phyloP scores from a whole-genome alignment of 2,113 vertebrate species.

The Lasiurus cinereus region DNA sequence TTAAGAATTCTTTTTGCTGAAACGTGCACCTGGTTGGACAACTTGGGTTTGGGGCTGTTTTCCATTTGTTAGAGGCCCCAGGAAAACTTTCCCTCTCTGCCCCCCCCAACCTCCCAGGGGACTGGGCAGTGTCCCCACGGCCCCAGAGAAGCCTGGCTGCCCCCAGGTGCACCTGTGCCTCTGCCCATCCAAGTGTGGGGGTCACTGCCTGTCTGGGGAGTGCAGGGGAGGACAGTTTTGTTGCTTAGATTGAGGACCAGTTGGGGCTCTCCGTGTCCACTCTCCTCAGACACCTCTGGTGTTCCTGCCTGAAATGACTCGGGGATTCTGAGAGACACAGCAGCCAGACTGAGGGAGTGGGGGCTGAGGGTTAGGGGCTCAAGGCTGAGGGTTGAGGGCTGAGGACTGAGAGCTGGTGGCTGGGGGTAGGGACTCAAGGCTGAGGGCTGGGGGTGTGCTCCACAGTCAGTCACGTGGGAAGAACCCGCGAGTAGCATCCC shows the following conservation, averaged over 20 bases:
- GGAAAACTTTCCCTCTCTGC: background rate
- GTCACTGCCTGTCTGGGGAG: background rate
- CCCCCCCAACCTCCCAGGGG: too few relatives aligned
- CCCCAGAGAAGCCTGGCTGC: background rate
- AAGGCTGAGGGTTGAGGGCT: too few relatives aligned
- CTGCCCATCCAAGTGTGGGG: background rate
- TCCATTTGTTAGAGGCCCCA: background rate
- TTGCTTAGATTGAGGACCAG: background rate
- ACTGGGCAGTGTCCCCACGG: too few relatives aligned
- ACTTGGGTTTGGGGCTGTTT: background rate
- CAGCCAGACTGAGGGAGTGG: too few relatives aligned
- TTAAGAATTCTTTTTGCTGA: conserved; percentile 4
- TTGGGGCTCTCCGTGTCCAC: background rate
- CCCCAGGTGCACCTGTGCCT: background rate
- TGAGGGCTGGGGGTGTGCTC: too few relatives aligned
- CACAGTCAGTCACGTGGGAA: too few relatives aligned
- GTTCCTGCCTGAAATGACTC: background rate
- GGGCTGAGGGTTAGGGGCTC: too few relatives aligned
- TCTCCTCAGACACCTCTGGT: background rate
- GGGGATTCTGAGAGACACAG: too few relatives aligned
- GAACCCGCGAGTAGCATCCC: too few relatives aligned
- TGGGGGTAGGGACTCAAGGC: too few relatives aligned
- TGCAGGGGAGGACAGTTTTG: background rate
- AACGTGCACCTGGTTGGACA: background rate
- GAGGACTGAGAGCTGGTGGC: too few relatives aligned